Evolutionary conservation across 1,140 invertebrate species (phyloP).

Genomic region (Danaus melanippus): DNA sequence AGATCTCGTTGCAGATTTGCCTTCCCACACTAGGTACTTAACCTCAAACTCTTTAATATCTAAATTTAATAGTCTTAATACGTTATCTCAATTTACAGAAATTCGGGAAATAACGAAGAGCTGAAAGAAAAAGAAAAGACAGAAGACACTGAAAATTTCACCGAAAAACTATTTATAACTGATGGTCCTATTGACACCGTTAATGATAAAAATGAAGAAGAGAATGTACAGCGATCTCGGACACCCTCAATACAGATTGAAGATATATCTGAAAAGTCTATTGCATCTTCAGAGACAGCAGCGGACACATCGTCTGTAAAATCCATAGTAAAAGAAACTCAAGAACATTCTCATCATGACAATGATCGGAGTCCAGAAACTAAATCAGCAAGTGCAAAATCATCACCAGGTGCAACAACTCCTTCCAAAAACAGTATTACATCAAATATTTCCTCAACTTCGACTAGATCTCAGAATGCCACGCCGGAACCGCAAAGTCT

Average conservation of each 20-base stretch:
- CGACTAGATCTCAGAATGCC: constrained; percentile 26
- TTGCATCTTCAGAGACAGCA: constrained; percentile 16
- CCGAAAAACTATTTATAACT: constrained; percentile 2
- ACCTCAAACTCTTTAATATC: constrained; percentile 8
- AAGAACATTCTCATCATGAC: constrained; percentile 1
- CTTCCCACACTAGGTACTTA: constrained; percentile 52
- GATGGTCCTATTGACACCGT: constrained; percentile 5
- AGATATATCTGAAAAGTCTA: constrained; percentile 27
- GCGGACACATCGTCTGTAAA: constrained; percentile 6
- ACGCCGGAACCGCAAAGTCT: constrained; percentile 26
- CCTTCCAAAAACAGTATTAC: constrained; percentile 15
- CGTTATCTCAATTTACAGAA: constrained; percentile 42
- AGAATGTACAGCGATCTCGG: constrained; percentile 24
- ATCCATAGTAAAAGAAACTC: constrained; percentile 10
- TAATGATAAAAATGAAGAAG: constrained; percentile 9
- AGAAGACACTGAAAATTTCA: constrained; percentile 12
- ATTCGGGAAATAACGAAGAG: constrained; percentile 37
- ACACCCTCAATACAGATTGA: constrained; percentile 54
- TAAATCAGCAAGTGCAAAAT: constrained; percentile 14
- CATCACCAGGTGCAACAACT: constrained; percentile 11
- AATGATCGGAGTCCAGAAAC: background rate
- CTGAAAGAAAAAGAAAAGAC: constrained; percentile 15
- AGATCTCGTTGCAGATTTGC: constrained; percentile 59
- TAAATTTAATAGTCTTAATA: constrained; percentile 9
- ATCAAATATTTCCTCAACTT: constrained; percentile 15